Conservation (phyloP, 2,797 vertebrate genomes). For the Molossus molossus region DNA sequence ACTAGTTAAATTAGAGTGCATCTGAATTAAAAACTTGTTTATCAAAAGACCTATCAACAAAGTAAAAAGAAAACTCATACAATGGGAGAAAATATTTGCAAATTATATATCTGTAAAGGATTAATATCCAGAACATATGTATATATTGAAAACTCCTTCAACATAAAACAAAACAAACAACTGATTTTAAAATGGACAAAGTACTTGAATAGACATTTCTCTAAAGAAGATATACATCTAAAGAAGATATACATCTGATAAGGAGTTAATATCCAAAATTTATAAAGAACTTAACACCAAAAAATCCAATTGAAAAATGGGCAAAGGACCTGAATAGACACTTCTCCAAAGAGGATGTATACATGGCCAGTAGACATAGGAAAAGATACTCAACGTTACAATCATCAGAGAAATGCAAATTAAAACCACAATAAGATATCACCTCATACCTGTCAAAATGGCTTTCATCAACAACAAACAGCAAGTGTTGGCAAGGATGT, state of each 20-base stretch:
- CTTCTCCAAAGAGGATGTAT: too few species aligned
- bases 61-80: background rate
- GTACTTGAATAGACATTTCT: background rate
- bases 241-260: background rate
- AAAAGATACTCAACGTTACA: too few species aligned
- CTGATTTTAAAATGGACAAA: background rate
- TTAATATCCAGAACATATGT: background rate
- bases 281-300: background rate
- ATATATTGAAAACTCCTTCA: background rate
- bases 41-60: background rate
- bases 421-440: too few species aligned
- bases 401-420: too few species aligned
- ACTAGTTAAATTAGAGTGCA: background rate
- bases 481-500: background rate
- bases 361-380: too few species aligned
- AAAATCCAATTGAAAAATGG: too few species aligned
- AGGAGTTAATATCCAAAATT: background rate
- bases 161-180: background rate
- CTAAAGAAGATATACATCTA: background rate
- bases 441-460: too few species aligned
- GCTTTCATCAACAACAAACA: background rate
- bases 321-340: too few species aligned
- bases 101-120: background rate
- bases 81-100: constrained; percentile 31
- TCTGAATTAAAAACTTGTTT: constrained; percentile 14